Base-by-base conservation (phyloP, 2,113 vertebrate species). In the Festucalex cinctus region DNA sequence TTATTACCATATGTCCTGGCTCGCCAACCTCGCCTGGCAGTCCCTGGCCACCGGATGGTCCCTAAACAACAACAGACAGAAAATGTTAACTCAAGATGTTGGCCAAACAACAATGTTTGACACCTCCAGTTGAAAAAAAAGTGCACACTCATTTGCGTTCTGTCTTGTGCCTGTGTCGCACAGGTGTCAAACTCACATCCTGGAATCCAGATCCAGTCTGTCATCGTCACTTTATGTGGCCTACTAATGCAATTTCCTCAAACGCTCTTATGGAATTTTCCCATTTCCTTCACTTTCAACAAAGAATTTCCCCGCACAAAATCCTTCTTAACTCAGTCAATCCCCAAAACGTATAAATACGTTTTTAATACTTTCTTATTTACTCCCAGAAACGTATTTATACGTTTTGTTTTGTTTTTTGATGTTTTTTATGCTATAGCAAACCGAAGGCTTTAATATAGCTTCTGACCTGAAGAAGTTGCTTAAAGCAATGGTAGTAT, bases 11-110 rank as follows among this genome's bases (percentile, higher is more conserved):
- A 49, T 79, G 69, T 79, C 97, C 97, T 65, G 93, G 88, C 9
- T 98, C 96, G 24, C 96, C 96, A 69, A 82, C 79, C 60, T 98
- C 96, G 80, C 97, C 97, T 71, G 95, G 93, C 57, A 94, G 86
- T 60, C 97, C 97, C 68, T 94, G 71, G 14, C 91, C 93, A 49
- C 97, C 97, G 69, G 73, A 44, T 37, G 93, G 91, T 51, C 97
- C 97, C 96, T 98, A 79, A 51, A 32, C 0, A 61, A 43, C 36
- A 63, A 61, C 6, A 2, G 36, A 61, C 51, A 26, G 19, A 6
- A 57, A 51, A 5, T 28, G 48, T 48, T 5, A 17, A 2, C 28
- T 19, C 12, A 35, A 5, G 22, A 39, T 60, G 20, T 14, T 2
- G 22, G 20, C 35, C 35, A 60, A 37, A 10, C 2, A n/a, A 4